phyloP scores from a whole-genome alignment of 2,797 vertebrate genomes.

The Austrolebias charrua region DNA sequence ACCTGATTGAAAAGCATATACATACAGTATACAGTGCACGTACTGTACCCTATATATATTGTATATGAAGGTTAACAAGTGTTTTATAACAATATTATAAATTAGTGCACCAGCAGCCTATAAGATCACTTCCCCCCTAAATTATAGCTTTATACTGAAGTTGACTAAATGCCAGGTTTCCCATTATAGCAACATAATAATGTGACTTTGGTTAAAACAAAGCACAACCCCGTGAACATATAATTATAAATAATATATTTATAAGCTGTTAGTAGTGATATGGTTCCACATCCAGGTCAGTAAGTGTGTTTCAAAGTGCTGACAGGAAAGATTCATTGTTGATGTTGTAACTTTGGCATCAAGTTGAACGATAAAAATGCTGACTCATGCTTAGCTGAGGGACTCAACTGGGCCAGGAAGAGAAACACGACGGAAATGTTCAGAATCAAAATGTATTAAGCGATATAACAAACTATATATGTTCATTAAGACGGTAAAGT shows the following conservation, averaged over 20 bases:
- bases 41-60: too few relatives aligned
- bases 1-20: too few relatives aligned
- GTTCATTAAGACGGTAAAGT: neutral
- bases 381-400: conserved; percentile 72
- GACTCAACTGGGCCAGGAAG: conserved; percentile 13
- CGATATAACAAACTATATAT: neutral
- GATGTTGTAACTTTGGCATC: conserved; percentile 8
- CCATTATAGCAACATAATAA: too few relatives aligned
- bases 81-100: neutral
- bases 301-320: neutral
- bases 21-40: too few relatives aligned
- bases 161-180: too few relatives aligned
- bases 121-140: too few relatives aligned
- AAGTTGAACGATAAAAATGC: conserved; percentile 55
- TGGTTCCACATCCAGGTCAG: neutral
- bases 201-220: too few relatives aligned
- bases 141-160: too few relatives aligned
- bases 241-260: neutral
- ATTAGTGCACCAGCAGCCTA: too few relatives aligned
- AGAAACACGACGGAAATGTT: neutral
- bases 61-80: neutral
- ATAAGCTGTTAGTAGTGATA: neutral
- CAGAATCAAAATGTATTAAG: neutral
- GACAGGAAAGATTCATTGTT: neutral
- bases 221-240: too few relatives aligned